Percentiles rank a stretch among this genome's conserved stretches.
These are phyloP conservation scores for Eupithecia pulchellata DNA, from an alignment of 2,888 invertebrate genomes.

Conservation along the genomic window DNA sequence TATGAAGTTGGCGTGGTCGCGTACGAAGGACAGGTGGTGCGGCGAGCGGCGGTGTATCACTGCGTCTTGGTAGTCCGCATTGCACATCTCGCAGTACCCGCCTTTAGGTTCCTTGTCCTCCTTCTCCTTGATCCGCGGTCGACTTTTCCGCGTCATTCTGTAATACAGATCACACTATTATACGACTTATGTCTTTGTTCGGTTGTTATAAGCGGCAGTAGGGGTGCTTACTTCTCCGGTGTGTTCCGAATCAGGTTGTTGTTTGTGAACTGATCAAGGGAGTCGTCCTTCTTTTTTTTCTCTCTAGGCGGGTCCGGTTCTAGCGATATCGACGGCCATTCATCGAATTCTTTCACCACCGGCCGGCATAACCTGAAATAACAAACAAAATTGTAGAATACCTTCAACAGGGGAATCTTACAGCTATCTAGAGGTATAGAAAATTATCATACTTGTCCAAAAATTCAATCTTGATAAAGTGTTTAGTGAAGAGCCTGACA, in stretches of 20 bases:
- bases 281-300: conserved; percentile 66
- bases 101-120: conserved; percentile 77
- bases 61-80: conserved; percentile 89
- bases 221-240: conserved; percentile 62
- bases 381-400: conserved; percentile 30
- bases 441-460: conserved; percentile 84
- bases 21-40: conserved; percentile 90
- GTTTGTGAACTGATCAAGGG: conserved; percentile 57
- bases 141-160: conserved; percentile 85
- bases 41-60: conserved; percentile 90
- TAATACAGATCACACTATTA: conserved; percentile 47
- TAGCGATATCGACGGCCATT: conserved; percentile 86
- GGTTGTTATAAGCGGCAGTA: neutral
- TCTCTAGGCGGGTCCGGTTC: conserved; percentile 74
- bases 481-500: conserved; percentile 87
- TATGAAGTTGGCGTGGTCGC: conserved; percentile 90
- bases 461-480: conserved; percentile 90
- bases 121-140: conserved; percentile 76
- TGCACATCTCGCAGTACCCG: conserved; percentile 93
- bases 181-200: conserved; percentile 37
- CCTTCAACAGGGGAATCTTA: conserved; percentile 2
- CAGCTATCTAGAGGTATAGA: conserved; percentile 3
- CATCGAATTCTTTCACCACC: conserved; percentile 87
- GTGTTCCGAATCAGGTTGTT: conserved; percentile 53
- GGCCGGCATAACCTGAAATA: conserved; percentile 85